Conservation (phyloP, 1,140 invertebrate species). For the Pseudomyrmex cubaensis region DNA sequence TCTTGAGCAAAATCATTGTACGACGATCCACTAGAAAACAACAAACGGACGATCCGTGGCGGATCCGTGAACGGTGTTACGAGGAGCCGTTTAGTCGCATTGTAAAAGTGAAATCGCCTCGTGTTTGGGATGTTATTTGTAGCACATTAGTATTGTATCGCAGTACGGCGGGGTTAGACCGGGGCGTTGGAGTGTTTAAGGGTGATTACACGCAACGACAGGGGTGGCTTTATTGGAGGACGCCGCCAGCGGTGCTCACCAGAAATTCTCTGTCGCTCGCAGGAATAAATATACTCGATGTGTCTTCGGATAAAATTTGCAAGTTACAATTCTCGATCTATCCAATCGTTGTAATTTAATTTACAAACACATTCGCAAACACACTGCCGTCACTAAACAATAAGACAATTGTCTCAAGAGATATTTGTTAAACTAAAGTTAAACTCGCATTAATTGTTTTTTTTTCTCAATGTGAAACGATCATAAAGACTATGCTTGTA, state of each 20-base stretch:
- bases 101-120: constrained; percentile 84
- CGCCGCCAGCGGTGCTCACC: constrained; percentile 78
- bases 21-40: constrained; percentile 59
- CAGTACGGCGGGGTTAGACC: constrained; percentile 76
- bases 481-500: constrained; percentile 27
- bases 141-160: constrained; percentile 85
- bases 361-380: neutral
- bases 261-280: neutral
- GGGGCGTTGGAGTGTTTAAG: constrained; percentile 85
- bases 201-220: constrained; percentile 85
- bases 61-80: constrained; percentile 52
- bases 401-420: neutral
- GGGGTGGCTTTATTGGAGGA: constrained; percentile 84
- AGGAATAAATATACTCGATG: neutral
- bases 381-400: neutral
- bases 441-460: neutral
- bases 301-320: neutral
- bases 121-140: constrained; percentile 85
- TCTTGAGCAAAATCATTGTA: constrained; percentile 14
- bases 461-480: neutral
- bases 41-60: constrained; percentile 48
- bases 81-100: constrained; percentile 74
- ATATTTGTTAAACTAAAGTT: neutral
- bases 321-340: neutral
- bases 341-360: neutral